Evolutionary conservation across 2,113 vertebrate species (phyloP), one percentile per base, ranked within the genome.

Genomic region (Lagopus muta): DNA sequence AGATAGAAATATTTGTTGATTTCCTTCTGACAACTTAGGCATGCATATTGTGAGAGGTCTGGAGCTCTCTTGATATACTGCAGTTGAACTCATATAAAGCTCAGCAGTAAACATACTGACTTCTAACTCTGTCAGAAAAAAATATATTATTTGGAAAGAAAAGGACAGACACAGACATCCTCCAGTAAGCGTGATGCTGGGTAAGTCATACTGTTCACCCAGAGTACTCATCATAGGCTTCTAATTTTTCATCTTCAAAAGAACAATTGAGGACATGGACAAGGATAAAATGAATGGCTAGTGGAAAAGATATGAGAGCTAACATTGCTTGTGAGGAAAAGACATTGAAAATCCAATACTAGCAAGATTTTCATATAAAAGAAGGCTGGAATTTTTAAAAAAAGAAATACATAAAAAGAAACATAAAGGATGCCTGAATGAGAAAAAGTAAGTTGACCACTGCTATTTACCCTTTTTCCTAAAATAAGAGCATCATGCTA

Each of bases 191-290:
- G 43, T 87, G 28, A 43, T 40, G 30, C 8, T 16, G 24, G 28
- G 16, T 64, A 71, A 92, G 43, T 10, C 13, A 57, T 10, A 12
- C n/a, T 78, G 0, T 0, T 54, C 71, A 61, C 6, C 2, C 3
- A 10, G 38, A 86, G 8, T 54, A n/a, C 43, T 86, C 1, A 0
- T 4, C 40, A 32, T 20, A 55, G 16, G 8, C 34, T 86, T 38
- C 24, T 81, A 30, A 71, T 64, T 54, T 19, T 36, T 52, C 30
- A 81, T 2, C 8, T 79, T 57, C 27, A 61, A 48, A 88, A 75
- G 38, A 89, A 38, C 1, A 10, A 13, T 6, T 0, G 0, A 43
- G 20, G 34, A 43, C 18, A 28, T 3, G 16, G 13, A 10, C 11
- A 86, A 74, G 47, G 55, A 72, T 40, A 6, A 78, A 13, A 58